Evolutionary conservation across 2,888 invertebrate genomes (phyloP).

Genomic region (Epiblema foenella): DNA sequence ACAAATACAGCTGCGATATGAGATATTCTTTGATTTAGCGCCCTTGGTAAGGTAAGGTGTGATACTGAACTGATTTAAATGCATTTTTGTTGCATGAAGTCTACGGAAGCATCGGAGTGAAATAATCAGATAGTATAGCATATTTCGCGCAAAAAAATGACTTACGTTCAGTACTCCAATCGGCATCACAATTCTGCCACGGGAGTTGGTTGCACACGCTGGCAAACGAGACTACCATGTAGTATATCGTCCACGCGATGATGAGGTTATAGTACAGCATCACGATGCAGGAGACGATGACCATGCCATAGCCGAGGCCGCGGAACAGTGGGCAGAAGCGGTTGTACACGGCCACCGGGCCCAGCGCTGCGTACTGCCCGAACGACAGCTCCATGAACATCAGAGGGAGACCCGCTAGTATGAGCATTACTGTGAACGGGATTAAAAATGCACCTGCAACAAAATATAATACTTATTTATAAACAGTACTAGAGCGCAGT

Average conservation of each 20-base stretch:
- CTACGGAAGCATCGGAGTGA: no score
- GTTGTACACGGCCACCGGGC: constrained; percentile 92
- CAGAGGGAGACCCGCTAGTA: constrained; percentile 91
- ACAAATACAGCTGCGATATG: no score
- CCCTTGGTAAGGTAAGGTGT: no score
- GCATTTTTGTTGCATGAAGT: no score
- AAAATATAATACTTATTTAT: no score
- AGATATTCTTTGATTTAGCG: no score
- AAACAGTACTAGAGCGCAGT: no score
- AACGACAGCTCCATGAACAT: constrained; percentile 95
- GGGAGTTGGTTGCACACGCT: constrained; percentile 88
- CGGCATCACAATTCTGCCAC: constrained; percentile 89
- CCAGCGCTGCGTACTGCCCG: constrained; percentile 92
- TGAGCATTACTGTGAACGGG: constrained; percentile 92
- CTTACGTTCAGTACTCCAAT: constrained; percentile 88
- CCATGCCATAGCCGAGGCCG: constrained; percentile 90
- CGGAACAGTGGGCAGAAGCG: constrained; percentile 91
- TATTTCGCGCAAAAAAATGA: constrained; percentile 45
- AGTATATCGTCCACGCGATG: constrained; percentile 91
- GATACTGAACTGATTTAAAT: no score
- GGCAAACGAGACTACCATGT: constrained; percentile 86
- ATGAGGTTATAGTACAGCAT: constrained; percentile 91
- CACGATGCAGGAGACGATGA: constrained; percentile 89
- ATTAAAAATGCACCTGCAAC: constrained; percentile 91
- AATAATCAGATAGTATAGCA: no score